Evolutionary conservation across 2,888 invertebrate species (phyloP), one percentile per base, ranked within the genome.

Genomic region (Pristionchus arcanus): DNA sequence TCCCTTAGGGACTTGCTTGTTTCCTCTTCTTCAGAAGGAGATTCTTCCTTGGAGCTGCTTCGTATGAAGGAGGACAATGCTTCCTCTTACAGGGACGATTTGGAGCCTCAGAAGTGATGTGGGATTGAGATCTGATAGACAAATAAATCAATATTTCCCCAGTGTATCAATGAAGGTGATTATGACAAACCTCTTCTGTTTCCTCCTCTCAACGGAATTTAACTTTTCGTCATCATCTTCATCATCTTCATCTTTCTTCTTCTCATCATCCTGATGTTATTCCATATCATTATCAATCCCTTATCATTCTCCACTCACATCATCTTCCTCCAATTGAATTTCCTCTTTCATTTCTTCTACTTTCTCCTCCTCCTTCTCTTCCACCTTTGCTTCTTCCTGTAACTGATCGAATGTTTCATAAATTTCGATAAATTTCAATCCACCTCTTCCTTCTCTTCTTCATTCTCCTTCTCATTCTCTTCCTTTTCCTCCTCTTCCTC

Each of bases 41-140:
- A 89, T 89, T 89, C 89, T 81, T 89, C 37, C 89, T 55, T 4
- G 89, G 89, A 13, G 63, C 81, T 19, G 89, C 89, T 37, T 77
- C 77, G 42, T 89, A 89, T 4, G 77, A 74, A 28, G 89, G 89
- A 34, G 89, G 89, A 49, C 89, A 89, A 28, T 89, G 77, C 25
- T 89, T 89, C 89, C 89, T 55, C 28, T 77, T 89, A 28, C 89
- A 89, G n/a, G 89, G 89, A 7, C 89, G 89, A 59, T 59, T 13
- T 5, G 89, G 81, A 68, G 42, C 49, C 21, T 81, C 89, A 15
- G 89, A 77, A 5, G 81, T 89, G 77, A 81, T 77, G 81, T 81
- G 81, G 25, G 81, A 81, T n/a, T 88, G 87, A 19, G 71, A 34
- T 59, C 77, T 89, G 81, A 89, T 21, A 13, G 68, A n/a, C 21